A percentile compares a stretch with the other conserved stretches of the same genome.
These are phyloP conservation scores for Galago senegalensis DNA, from an alignment of 2,797 vertebrate genomes.

Conservation along the genomic window DNA sequence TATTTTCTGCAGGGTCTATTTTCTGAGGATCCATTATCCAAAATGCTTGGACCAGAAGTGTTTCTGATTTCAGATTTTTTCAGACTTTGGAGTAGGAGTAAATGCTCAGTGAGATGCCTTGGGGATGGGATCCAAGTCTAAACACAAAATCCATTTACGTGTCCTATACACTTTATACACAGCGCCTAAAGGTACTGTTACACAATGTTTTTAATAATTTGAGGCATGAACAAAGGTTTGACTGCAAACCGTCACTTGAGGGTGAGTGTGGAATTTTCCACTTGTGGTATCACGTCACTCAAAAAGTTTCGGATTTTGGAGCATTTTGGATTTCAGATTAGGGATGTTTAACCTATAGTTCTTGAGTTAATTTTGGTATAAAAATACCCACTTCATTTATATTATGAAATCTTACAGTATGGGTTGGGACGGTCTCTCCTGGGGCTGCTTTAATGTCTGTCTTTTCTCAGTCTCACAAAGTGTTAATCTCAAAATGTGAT, in stretches of 20 bases:
- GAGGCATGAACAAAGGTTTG: neutral
- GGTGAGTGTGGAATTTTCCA: neutral
- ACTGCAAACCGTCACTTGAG: neutral
- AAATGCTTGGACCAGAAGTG: no score
- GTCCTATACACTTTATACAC: neutral
- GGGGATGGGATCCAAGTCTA: neutral
- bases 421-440: neutral
- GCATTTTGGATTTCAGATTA: neutral
- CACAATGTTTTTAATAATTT: neutral
- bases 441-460: no score
- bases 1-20: neutral
- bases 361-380: neutral
- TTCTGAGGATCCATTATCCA: no score
- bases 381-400: neutral
- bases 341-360: neutral
- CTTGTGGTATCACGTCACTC: neutral
- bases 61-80: neutral
- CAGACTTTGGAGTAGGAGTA: neutral
- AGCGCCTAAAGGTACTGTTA: neutral
- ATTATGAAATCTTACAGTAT: no score
- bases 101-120: neutral
- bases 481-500: neutral
- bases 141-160: neutral
- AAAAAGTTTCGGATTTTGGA: neutral
- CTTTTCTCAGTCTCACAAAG: neutral